A percentile compares a stretch with the other conserved stretches of the same genome.
Evolutionary conservation across 2,888 invertebrate species (phyloP).

Genomic region (Caenorhabditis angaria): DNA sequence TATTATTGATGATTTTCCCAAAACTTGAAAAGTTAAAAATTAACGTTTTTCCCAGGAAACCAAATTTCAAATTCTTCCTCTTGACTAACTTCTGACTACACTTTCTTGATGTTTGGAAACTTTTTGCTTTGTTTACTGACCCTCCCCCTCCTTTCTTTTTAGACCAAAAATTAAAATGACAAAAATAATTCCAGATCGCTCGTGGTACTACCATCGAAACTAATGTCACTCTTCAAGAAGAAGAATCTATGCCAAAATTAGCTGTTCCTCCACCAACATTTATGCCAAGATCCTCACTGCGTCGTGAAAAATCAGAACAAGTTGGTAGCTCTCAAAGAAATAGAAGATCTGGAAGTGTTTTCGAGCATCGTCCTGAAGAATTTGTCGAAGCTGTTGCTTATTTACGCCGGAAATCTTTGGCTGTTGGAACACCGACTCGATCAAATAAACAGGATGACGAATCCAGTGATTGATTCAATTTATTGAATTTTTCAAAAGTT

Average conservation of each 20-base stretch:
- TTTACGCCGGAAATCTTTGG: slow-evolving; percentile 59
- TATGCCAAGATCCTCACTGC: slow-evolving; percentile 26
- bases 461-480: not conserved
- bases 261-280: slow-evolving; percentile 28
- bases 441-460: not conserved
- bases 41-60: too few species aligned
- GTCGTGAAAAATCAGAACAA: slow-evolving; percentile 21
- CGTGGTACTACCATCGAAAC: slow-evolving; percentile 39
- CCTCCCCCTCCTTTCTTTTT: too few species aligned
- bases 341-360: slow-evolving; percentile 24
- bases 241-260: slow-evolving; percentile 27
- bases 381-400: slow-evolving; percentile 64
- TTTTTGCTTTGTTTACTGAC: too few species aligned
- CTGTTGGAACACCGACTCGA: slow-evolving; percentile 8
- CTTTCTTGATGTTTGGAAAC: too few species aligned
- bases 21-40: not conserved
- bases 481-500: too few species aligned
- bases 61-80: too few species aligned
- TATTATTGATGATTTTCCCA: not conserved
- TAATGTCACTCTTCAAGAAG: slow-evolving; percentile 21
- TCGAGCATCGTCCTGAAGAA: slow-evolving; percentile 43
- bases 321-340: slow-evolving; percentile 5
- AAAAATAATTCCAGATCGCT: slow-evolving; percentile 12
- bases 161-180: not conserved
- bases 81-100: too few species aligned